Evolutionary conservation across 2,113 vertebrate species (phyloP).

Genomic region (Calonectris borealis): DNA sequence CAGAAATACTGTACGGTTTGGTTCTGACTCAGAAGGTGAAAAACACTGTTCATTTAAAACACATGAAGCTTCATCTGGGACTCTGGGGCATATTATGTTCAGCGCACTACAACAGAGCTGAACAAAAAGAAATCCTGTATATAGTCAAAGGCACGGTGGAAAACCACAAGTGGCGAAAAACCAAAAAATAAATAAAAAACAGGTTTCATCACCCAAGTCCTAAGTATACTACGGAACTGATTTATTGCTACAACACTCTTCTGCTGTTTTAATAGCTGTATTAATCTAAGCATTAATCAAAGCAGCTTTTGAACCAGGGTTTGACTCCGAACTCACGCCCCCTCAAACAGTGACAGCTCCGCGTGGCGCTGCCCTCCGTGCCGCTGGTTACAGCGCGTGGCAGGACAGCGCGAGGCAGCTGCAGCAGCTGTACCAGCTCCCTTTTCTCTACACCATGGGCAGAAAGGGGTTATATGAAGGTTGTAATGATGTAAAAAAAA

Average conservation of each 20-base stretch:
- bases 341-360: accelerated
- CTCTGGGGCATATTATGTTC: background rate
- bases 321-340: accelerated
- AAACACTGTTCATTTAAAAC: background rate
- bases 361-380: accelerated
- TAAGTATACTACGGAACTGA: background rate
- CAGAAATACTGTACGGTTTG: accelerated
- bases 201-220: background rate
- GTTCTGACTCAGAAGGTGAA: background rate
- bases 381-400: accelerated
- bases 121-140: background rate
- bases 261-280: background rate
- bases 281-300: background rate
- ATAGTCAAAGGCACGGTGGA: background rate
- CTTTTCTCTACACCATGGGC: background rate
- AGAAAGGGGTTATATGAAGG: accelerated
- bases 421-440: background rate
- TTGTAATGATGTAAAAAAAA: background rate
- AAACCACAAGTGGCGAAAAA: background rate
- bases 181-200: accelerated
- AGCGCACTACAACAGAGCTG: background rate
- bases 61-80: background rate
- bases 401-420: background rate
- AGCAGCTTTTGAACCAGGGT: background rate
- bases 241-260: background rate